Evolutionary conservation across 2,888 invertebrate species (phyloP).

Genomic region (Nemapogon koenigi): DNA sequence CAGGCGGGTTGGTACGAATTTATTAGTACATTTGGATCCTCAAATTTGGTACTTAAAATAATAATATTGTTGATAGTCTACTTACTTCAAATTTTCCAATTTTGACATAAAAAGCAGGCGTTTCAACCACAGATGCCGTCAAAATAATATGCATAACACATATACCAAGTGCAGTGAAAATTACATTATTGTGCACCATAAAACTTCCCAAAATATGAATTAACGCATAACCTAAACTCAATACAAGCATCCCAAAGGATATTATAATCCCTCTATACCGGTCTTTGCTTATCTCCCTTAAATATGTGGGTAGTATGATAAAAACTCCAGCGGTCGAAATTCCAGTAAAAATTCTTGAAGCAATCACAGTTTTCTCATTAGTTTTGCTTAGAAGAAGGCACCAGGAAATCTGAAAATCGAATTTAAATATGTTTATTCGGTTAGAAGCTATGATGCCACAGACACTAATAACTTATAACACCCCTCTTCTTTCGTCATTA

Average conservation of each 20-base stretch:
- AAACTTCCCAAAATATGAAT: background rate
- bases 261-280: background rate
- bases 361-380: too few relatives aligned
- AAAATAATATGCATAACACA: background rate
- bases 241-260: background rate
- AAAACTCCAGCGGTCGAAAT: background rate
- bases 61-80: background rate
- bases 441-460: too few relatives aligned
- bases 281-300: conserved; percentile 1
- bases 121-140: background rate
- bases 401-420: too few relatives aligned
- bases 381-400: too few relatives aligned
- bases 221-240: background rate
- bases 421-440: too few relatives aligned
- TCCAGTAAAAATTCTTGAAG: conserved; percentile 1
- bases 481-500: too few relatives aligned
- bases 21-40: too few relatives aligned
- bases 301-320: background rate
- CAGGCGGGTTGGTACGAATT: too few relatives aligned
- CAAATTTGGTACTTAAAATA: too few relatives aligned
- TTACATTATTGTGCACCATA: background rate
- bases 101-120: conserved; percentile 2
- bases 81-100: background rate
- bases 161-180: background rate
- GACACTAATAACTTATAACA: too few relatives aligned